A percentile compares a stretch with the other conserved stretches of the same genome.
Conservation (phyloP, 37 sponge, comb jelly and placozoan genomes). For the Diacarnus erythraeanus region DNA sequence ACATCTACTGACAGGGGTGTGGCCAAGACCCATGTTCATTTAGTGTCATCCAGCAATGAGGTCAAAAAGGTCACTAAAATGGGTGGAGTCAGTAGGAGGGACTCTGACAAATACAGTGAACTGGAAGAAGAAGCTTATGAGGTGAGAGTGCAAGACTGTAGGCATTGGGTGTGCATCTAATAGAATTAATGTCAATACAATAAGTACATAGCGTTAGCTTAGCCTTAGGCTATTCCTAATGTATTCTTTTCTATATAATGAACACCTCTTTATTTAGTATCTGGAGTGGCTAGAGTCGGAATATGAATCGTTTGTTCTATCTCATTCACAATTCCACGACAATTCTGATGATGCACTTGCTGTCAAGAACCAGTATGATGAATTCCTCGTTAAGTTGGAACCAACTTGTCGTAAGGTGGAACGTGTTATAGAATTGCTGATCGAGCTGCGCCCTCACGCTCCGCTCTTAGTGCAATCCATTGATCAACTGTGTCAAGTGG, state of each 20-base stretch:
- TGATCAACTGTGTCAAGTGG: constrained; percentile 22
- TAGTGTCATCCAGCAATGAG: neutral
- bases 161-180: neutral
- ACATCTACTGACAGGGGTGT: neutral
- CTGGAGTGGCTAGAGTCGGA: constrained; percentile 53
- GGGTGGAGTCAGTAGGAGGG: neutral
- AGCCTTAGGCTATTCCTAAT: neutral
- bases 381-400: constrained; percentile 41
- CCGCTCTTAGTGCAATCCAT: constrained; percentile 15
- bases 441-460: constrained; percentile 6
- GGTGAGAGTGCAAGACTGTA: constrained; percentile 20
- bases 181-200: neutral
- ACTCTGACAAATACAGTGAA: constrained; percentile 28
- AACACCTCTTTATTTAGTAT: constrained; percentile 14
- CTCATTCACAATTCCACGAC: constrained; percentile 48
- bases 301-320: constrained; percentile 33
- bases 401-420: constrained; percentile 11
- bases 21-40: neutral
- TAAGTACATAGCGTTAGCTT: neutral
- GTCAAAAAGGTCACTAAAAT: neutral
- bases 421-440: constrained; percentile 7
- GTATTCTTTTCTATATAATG: neutral
- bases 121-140: constrained; percentile 49
- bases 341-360: constrained; percentile 18
- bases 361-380: constrained; percentile 28